Percentiles rank a stretch among this genome's conserved stretches.
These are phyloP conservation scores for Syrmaticus mikado DNA, from an alignment of 2,113 vertebrate genomes.

Conservation along the genomic window DNA sequence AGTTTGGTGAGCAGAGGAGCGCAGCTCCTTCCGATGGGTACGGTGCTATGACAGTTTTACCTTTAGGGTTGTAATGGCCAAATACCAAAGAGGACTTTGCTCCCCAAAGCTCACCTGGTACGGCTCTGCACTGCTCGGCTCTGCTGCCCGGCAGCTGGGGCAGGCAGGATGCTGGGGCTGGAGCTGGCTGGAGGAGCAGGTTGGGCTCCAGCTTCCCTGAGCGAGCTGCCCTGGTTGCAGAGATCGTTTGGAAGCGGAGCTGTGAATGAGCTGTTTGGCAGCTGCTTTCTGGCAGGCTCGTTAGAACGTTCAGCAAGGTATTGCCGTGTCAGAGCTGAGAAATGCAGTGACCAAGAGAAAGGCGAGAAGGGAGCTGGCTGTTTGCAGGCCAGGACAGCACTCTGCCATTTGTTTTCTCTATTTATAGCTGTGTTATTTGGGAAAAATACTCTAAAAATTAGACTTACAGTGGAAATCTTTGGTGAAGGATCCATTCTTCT, in stretches of 20 bases:
- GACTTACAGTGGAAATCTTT: not conserved
- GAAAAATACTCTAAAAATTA: not conserved
- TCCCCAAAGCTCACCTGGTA: not conserved
- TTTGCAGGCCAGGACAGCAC: not conserved
- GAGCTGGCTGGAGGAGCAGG: not conserved
- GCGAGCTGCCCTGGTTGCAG: fast-evolving
- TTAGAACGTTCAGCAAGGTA: fast-evolving
- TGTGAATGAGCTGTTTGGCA: not conserved
- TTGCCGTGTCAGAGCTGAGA: not conserved
- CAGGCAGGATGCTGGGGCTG: not conserved
- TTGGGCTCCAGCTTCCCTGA: not conserved
- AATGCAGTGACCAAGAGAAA: not conserved
- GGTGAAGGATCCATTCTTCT: not conserved
- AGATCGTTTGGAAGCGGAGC: fast-evolving
- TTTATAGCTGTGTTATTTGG: fast-evolving
- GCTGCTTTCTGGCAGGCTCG: not conserved
- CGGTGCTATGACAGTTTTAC: not conserved
- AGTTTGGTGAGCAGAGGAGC: not conserved
- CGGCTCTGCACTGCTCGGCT: fast-evolving
- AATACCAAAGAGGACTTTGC: not conserved
- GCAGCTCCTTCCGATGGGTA: not conserved
- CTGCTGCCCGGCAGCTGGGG: fast-evolving
- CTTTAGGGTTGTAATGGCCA: not conserved
- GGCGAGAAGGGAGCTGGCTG: not conserved
- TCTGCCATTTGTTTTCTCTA: not conserved